A percentile compares a stretch with the other conserved stretches of the same genome.
Evolutionary conservation across 2,113 vertebrate genomes (phyloP).

Genomic region (Tachysurus fulvidraco): DNA sequence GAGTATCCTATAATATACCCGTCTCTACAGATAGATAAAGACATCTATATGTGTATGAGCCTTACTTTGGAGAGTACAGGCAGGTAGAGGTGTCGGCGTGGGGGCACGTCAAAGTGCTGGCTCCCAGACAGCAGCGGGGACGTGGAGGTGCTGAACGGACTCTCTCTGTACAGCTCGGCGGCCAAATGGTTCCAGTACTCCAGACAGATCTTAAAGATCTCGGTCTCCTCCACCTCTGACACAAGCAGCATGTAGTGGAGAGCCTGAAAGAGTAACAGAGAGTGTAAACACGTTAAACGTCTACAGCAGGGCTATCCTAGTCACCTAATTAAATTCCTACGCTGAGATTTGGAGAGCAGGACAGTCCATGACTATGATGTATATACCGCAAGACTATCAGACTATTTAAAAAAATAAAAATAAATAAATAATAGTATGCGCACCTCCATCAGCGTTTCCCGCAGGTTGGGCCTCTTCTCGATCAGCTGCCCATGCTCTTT

Average conservation of each 20-base stretch:
- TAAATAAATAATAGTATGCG: not conserved
- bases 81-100: slow-evolving; percentile 89
- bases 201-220: slow-evolving; percentile 97
- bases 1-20: not conserved
- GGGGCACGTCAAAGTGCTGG: slow-evolving; percentile 90
- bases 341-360: not conserved
- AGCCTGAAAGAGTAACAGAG: slow-evolving; percentile 71
- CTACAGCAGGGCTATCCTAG: not conserved
- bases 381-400: not conserved
- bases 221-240: slow-evolving; percentile 96
- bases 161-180: slow-evolving; percentile 93
- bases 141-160: slow-evolving; percentile 88
- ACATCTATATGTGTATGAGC: not conserved
- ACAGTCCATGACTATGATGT: not conserved
- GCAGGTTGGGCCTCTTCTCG: slow-evolving; percentile 88
- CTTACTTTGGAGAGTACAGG: slow-evolving; percentile 91
- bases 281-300: not conserved
- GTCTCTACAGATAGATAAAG: not conserved
- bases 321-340: not conserved
- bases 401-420: too few species aligned
- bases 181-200: slow-evolving; percentile 98
- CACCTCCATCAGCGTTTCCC: slow-evolving; percentile 94
- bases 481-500: slow-evolving; percentile 93
- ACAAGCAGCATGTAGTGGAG: slow-evolving; percentile 96
- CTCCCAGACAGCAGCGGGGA: slow-evolving; percentile 87